Percentiles rank a stretch among this genome's conserved stretches.
These are phyloP conservation scores for Stratiomys singularior DNA, from an alignment of 2,888 invertebrate species.

Conservation along the genomic window DNA sequence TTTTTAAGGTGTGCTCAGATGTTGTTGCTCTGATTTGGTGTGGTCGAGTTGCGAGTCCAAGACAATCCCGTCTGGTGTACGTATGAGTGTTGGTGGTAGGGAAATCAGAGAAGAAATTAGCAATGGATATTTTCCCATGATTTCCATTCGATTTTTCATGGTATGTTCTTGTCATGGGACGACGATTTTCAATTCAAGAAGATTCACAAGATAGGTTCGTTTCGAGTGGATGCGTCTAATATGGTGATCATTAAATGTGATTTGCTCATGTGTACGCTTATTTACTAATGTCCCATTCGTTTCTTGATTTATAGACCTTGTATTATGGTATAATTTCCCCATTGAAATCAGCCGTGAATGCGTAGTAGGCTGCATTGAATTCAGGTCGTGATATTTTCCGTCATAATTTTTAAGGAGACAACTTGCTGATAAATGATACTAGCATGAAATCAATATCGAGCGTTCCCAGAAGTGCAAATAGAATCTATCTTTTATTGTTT, in stretches of 20 bases:
- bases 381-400: too few species aligned
- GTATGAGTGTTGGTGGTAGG: not conserved
- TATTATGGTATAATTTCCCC: not conserved
- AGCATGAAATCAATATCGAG: too few species aligned
- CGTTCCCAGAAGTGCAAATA: too few species aligned
- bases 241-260: slow-evolving; percentile 43
- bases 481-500: too few species aligned
- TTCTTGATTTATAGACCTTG: not conserved
- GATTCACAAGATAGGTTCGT: not conserved
- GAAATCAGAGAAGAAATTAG: slow-evolving; percentile 36
- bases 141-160: slow-evolving; percentile 23
- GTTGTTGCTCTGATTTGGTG: slow-evolving; percentile 34
- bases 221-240: slow-evolving; percentile 10
- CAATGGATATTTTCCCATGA: slow-evolving; percentile 38
- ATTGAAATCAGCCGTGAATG: not conserved
- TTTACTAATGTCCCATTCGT: not conserved
- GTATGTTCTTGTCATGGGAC: slow-evolving; percentile 37
- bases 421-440: too few species aligned
- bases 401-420: too few species aligned
- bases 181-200: slow-evolving; percentile 40
- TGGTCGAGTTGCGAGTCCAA: not conserved
- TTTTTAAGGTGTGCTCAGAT: slow-evolving; percentile 39
- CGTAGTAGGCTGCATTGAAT: too few species aligned
- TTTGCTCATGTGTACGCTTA: slow-evolving; percentile 31
- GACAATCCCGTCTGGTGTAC: too few species aligned